Conservation (phyloP, 1,140 invertebrate genomes). For the Bombus huntii region DNA sequence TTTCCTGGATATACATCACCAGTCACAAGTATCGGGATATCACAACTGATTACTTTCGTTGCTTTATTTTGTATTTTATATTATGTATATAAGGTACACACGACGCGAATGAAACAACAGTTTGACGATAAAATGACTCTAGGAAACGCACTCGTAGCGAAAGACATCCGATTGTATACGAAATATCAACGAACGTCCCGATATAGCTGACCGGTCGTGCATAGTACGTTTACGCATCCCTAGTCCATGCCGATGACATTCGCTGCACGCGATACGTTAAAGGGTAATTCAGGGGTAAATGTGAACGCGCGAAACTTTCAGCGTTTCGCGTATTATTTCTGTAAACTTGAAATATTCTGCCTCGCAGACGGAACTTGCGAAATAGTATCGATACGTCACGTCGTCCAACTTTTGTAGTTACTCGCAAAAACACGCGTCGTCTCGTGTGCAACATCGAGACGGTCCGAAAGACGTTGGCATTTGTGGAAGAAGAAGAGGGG, state of each 20-base stretch:
- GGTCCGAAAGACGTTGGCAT: conserved; percentile 15
- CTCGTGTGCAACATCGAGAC: background rate
- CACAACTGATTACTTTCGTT: too few species aligned
- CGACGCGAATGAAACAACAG: background rate
- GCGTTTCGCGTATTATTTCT: background rate
- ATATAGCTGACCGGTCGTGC: too few species aligned
- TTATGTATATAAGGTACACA: rapidly evolving
- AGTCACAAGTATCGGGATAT: too few species aligned
- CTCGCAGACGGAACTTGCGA: background rate
- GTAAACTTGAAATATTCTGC: background rate
- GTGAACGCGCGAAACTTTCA: background rate
- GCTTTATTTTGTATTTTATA: too few species aligned
- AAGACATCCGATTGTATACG: too few species aligned
- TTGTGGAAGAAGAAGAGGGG: background rate
- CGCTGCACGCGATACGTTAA: background rate
- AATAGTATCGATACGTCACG: background rate
- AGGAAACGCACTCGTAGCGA: too few species aligned
- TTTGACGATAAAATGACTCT: too few species aligned
- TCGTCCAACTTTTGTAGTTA: background rate
- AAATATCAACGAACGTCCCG: too few species aligned
- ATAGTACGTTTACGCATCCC: too few species aligned
- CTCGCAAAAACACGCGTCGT: background rate
- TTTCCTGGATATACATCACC: too few species aligned
- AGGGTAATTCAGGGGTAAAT: background rate
- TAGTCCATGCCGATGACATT: background rate